Evolutionary conservation across 2,888 invertebrate genomes (phyloP).

Genomic region (Himalopsyche japonica): DNA sequence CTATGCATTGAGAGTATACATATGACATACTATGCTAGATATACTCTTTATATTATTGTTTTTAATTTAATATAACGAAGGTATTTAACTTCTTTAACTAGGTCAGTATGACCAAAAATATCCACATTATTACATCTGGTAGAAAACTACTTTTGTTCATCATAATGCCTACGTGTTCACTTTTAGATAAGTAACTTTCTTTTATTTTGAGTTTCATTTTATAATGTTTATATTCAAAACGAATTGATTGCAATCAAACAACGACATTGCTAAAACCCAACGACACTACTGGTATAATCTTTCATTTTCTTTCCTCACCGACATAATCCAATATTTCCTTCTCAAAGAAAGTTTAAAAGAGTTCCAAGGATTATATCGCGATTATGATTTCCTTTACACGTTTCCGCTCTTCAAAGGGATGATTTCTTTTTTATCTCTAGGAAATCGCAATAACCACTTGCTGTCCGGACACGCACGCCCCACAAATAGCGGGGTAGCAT

Average conservation of each 20-base stretch:
- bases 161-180: too few relatives aligned
- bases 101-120: too few relatives aligned
- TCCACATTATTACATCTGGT: too few relatives aligned
- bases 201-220: neutral
- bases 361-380: neutral
- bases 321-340: neutral
- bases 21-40: too few relatives aligned
- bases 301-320: neutral
- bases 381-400: conserved; percentile 2
- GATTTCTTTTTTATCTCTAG: neutral
- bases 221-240: neutral
- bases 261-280: neutral
- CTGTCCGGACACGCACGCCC: neutral
- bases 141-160: too few relatives aligned
- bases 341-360: neutral
- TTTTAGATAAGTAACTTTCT: neutral
- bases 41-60: too few relatives aligned
- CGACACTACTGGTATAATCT: neutral
- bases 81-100: too few relatives aligned
- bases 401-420: neutral
- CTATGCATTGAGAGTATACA: too few relatives aligned
- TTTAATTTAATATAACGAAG: too few relatives aligned
- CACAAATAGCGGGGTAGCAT: conserved; percentile 1
- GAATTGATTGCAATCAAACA: neutral
- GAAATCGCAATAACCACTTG: conserved; percentile 8